These are phyloP conservation scores for Sprattus sprattus DNA, from an alignment of 2,113 vertebrate genomes.

Conservation along the genomic window DNA sequence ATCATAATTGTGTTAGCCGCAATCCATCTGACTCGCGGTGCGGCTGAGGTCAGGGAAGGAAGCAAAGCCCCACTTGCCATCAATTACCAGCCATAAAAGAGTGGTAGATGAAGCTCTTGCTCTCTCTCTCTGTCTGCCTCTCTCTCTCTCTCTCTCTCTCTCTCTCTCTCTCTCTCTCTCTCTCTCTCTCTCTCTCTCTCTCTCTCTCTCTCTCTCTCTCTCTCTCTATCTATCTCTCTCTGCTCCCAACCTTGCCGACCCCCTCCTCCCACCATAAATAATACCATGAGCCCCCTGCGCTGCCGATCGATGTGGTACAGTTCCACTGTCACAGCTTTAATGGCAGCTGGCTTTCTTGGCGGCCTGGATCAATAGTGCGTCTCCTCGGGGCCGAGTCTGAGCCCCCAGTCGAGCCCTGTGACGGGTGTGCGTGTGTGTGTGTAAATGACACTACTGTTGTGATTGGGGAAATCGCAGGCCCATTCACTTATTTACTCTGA, in stretches of 20 bases:
- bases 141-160: no score
- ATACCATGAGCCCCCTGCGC: conserved; percentile 76
- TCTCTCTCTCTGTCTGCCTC: neutral
- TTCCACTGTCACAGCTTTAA: conserved; percentile 85
- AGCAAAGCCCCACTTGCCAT: conserved; percentile 86
- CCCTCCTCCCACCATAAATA: conserved; percentile 80
- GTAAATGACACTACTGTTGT: conserved; percentile 66
- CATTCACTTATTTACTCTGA: conserved; percentile 59
- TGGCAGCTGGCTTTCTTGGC: conserved; percentile 77
- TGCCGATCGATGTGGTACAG: conserved; percentile 82
- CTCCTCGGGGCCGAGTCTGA: conserved; percentile 69
- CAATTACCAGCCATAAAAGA: conserved; percentile 91
- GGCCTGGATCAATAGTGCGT: conserved; percentile 81
- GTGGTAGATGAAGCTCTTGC: conserved; percentile 70
- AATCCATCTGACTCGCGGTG: conserved; percentile 87
- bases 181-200: neutral
- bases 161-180: neutral
- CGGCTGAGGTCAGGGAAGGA: conserved; percentile 83
- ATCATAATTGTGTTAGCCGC: conserved; percentile 93
- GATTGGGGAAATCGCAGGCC: conserved; percentile 55
- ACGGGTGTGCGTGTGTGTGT: conserved; percentile 49
- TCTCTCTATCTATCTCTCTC: neutral
- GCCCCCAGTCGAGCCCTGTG: conserved; percentile 56
- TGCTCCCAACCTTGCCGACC: neutral
- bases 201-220: neutral